Percentiles rank a stretch among this genome's conserved stretches.
These are phyloP conservation scores for Protobothrops flavoviridis DNA, from an alignment of 2,113 vertebrate species.

Conservation along the genomic window DNA sequence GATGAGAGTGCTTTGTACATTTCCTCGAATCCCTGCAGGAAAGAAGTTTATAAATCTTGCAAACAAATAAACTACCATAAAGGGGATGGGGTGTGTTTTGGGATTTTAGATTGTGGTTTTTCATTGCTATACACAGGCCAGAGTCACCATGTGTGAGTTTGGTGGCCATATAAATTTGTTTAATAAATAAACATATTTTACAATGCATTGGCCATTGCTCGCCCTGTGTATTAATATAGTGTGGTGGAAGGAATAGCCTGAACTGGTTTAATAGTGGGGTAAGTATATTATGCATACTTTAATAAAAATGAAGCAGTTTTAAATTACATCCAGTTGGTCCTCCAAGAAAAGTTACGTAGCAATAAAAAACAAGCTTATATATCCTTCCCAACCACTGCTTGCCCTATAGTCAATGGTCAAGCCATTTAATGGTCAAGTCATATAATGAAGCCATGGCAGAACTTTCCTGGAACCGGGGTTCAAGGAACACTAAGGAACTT, in stretches of 20 bases:
- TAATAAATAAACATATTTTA: neutral
- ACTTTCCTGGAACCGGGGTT: neutral
- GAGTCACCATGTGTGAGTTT: neutral
- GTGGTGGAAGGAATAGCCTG: neutral
- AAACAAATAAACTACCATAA: neutral
- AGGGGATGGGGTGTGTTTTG: neutral
- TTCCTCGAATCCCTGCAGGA: neutral
- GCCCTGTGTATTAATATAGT: neutral
- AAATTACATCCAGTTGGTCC: neutral
- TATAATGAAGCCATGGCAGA: neutral
- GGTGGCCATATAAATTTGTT: neutral
- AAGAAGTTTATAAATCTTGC: neutral
- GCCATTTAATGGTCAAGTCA: neutral
- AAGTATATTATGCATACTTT: neutral
- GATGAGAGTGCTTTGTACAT: neutral
- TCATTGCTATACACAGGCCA: too few relatives aligned
- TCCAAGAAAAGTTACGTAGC: neutral
- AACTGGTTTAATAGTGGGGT: neutral
- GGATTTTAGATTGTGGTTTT: too few relatives aligned
- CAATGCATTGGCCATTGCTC: neutral
- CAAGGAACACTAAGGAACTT: neutral
- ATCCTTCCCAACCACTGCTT: neutral
- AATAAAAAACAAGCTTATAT: neutral
- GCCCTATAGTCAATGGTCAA: neutral
- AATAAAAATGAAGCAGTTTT: neutral